phyloP scores from a whole-genome alignment of 2,888 invertebrate species.

The Maniola hyperantus region DNA sequence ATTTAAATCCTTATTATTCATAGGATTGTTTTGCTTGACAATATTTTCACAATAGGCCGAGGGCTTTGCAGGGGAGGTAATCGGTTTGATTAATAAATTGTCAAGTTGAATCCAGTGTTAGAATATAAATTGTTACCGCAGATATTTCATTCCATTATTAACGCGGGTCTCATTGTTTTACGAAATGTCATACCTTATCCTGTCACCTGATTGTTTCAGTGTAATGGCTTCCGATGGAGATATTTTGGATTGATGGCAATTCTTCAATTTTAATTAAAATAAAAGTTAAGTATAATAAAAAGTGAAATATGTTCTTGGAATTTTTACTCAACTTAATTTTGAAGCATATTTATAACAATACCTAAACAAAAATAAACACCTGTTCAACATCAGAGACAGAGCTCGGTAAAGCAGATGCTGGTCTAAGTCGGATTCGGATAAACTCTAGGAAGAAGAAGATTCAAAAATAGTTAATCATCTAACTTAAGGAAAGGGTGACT shows the following conservation, averaged over 20 bases:
- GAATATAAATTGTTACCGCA: constrained; percentile 81
- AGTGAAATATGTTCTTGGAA: too few species aligned
- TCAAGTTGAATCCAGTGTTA: constrained; percentile 81
- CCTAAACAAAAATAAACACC: too few species aligned
- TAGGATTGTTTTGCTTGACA: constrained; percentile 79
- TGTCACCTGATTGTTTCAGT: constrained; percentile 78
- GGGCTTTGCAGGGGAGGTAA: constrained; percentile 76
- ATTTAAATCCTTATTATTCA: constrained; percentile 83
- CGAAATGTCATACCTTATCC: constrained; percentile 78
- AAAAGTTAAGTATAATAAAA: too few species aligned
- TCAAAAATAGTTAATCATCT: too few species aligned
- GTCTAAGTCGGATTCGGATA: too few species aligned
- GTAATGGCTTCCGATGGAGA: constrained; percentile 43
- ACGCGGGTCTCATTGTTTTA: constrained; percentile 79
- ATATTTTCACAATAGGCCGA: constrained; percentile 81
- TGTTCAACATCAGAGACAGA: too few species aligned
- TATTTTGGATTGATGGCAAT: constrained; percentile 21
- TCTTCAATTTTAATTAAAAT: too few species aligned
- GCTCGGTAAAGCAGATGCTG: too few species aligned
- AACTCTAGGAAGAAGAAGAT: too few species aligned
- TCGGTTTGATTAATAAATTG: constrained; percentile 83
- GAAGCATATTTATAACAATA: too few species aligned
- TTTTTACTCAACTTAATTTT: too few species aligned
- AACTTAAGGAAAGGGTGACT: too few species aligned
- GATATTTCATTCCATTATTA: constrained; percentile 80